Base-by-base conservation (phyloP, 2,797 vertebrate species). In the Lagocephalus sceleratus region DNA sequence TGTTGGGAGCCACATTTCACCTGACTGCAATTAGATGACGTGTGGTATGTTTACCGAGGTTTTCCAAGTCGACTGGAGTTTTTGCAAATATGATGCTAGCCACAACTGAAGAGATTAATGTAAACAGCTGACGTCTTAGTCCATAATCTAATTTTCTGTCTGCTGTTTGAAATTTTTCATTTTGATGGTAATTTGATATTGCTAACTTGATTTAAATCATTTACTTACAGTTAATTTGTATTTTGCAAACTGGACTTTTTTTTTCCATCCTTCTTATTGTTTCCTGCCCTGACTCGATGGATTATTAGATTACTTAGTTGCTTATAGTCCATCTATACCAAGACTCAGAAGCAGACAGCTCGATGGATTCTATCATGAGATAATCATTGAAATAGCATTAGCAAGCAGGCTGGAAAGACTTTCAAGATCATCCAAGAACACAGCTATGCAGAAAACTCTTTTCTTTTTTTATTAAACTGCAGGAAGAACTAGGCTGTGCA, bases 111-210 rank as follows among this genome's bases (percentile, higher is more conserved):
- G 54, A 64, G 61, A 71, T 43, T 57, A 57, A 64, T 69, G 65
- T 78, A 83, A 88, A 83, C 79, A 83, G 73, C 77, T 84, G 76
- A 75, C 79, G 64, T 84, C 82, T 83, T 59, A 42, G 66, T 68
- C 51, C 25, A 9, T 86, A 75, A 91, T 88, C 77, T 2, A 51
- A 88, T 91, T 85, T 77, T 17, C 77, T 84, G 80, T 84, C 74
- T 66, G 77, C 83, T 78, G 78, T 81, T 72, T 20, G 75, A 78
- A 83, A 85, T 72, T 85, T 83, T 82, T 82, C 87, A 90, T 87
- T 83, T 75, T 80, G 78, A 86, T 68, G 61, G 79, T 88, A 90
- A 91, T 88, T 78, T 79, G 85, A 91, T 90, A 85, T 82, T 85
- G 66, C 78, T 85, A 91, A 89, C 72, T 80, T 53, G 71, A 83